A percentile compares a stretch with the other conserved stretches of the same genome.
Evolutionary conservation across 92 coral and sea anemone genomes (phyloP).

Genomic region (Paragorgia papillata): DNA sequence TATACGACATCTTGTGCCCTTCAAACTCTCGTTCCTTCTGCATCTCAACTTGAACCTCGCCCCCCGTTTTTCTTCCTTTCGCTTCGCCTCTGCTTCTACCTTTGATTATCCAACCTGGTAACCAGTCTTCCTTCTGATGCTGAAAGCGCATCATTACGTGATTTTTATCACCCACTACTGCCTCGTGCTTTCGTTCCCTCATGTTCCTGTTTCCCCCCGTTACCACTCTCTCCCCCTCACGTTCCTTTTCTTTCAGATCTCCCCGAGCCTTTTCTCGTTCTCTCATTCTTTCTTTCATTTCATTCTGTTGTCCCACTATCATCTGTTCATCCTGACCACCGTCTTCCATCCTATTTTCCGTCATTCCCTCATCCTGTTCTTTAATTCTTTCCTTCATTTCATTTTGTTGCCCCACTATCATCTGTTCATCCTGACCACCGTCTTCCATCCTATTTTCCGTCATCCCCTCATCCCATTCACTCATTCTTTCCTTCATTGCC

Average conservation of each 20-base stretch:
- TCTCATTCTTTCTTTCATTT: neutral
- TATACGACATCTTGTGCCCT: neutral
- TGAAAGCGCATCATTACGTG: neutral
- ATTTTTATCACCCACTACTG: neutral
- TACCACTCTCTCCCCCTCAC: neutral
- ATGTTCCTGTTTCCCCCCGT: slow-evolving; percentile 1
- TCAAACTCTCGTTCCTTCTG: neutral
- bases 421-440: neutral
- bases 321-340: neutral
- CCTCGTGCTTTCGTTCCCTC: neutral
- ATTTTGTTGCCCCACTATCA: neutral
- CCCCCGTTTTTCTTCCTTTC: neutral
- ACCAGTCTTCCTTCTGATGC: neutral
- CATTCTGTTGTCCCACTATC: neutral
- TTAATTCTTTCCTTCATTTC: neutral
- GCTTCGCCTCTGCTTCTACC: neutral
- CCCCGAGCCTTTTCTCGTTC: neutral
- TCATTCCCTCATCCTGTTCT: neutral
- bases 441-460: neutral
- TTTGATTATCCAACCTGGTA: neutral
- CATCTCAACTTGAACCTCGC: neutral
- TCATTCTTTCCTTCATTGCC: neutral
- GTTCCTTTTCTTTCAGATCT: neutral
- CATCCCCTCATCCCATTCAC: neutral
- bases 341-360: neutral